Evolutionary conservation across 1,140 invertebrate genomes (phyloP).

Genomic region (Ceratoteleas bidentatus): DNA sequence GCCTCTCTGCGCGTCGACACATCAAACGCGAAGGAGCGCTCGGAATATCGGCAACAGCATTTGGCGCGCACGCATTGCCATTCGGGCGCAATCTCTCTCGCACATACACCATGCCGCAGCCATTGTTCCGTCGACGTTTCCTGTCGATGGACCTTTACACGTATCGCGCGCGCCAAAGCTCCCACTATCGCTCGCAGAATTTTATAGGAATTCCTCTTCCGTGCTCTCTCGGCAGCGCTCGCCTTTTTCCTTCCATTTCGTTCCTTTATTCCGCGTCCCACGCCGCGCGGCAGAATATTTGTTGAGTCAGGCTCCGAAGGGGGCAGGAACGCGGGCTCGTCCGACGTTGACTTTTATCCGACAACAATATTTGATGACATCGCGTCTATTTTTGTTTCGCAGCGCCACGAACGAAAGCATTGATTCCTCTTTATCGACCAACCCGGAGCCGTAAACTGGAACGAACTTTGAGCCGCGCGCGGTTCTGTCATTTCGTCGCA

Average conservation of each 20-base stretch:
- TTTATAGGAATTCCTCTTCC: conserved; percentile 61
- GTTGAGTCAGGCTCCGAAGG: conserved; percentile 1
- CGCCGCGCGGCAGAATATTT: conserved; percentile 37
- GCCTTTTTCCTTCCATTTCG: conserved; percentile 21
- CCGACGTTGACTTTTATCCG: conserved; percentile 42
- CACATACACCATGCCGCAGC: neutral
- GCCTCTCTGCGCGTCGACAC: no score
- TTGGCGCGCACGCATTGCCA: conserved; percentile 17
- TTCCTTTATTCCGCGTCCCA: conserved; percentile 34
- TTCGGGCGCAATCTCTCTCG: conserved; percentile 15
- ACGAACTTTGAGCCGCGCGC: conserved; percentile 31
- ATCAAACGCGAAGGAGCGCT: no score
- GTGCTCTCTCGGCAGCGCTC: conserved; percentile 12
- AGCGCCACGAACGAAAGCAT: conserved; percentile 46
- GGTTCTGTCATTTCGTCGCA: neutral
- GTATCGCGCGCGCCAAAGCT: conserved; percentile 33
- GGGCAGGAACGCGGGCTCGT: conserved; percentile 1
- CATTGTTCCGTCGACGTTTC: conserved; percentile 56
- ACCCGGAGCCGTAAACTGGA: conserved; percentile 39
- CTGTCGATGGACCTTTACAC: conserved; percentile 50
- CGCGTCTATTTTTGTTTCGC: conserved; percentile 48
- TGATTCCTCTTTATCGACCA: conserved; percentile 45
- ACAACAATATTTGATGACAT: conserved; percentile 49
- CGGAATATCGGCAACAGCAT: no score
- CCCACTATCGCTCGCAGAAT: conserved; percentile 40